These are phyloP conservation scores for Dyspetes luteomarginatus DNA, from an alignment of 2,888 invertebrate genomes.

Conservation along the genomic window DNA sequence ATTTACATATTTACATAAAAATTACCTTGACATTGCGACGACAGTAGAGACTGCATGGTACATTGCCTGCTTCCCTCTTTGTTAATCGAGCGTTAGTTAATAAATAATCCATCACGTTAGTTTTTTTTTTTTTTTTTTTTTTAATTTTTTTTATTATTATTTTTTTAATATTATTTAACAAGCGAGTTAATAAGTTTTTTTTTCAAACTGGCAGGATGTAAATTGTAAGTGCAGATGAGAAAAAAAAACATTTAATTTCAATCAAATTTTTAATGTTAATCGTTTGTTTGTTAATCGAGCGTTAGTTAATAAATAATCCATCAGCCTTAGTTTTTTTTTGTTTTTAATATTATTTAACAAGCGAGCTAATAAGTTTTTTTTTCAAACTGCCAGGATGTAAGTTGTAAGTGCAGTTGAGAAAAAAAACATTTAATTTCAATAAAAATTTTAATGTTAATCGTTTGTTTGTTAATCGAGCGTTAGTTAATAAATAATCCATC, in stretches of 20 bases:
- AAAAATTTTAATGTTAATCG: too few relatives aligned
- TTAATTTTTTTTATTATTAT: background rate
- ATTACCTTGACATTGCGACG: constrained; percentile 89
- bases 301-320: constrained; percentile 48
- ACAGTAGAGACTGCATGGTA: constrained; percentile 97
- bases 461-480: constrained; percentile 65
- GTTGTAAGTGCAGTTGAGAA: background rate
- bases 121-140: background rate
- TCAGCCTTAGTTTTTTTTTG: constrained; percentile 21
- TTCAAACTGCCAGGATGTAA: background rate
- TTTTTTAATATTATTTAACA: background rate
- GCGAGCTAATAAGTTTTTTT: background rate
- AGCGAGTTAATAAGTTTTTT: background rate
- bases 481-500: constrained; percentile 43
- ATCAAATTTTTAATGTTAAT: too few relatives aligned
- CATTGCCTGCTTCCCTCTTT: constrained; percentile 92
- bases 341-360: background rate
- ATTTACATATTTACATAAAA: too few relatives aligned
- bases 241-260: background rate
- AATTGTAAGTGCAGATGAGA: background rate
- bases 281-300: constrained; percentile 65
- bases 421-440: background rate
- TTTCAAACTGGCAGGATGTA: background rate
- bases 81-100: constrained; percentile 62
- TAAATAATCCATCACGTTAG: constrained; percentile 38